Evolutionary conservation across 2,888 invertebrate genomes (phyloP), one percentile per base, ranked within the genome.

Genomic region (Meteorus colon): DNA sequence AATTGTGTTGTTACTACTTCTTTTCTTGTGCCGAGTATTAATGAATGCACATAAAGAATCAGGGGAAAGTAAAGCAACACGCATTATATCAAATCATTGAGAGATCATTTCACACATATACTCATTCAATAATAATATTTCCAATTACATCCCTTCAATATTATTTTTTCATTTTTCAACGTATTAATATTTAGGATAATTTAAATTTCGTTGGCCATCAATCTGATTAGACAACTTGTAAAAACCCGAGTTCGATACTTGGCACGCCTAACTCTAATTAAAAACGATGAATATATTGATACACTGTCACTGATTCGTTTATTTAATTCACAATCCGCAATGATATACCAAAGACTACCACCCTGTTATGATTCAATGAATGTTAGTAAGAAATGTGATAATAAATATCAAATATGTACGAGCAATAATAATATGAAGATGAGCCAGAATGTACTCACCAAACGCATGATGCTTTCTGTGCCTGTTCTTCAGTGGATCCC

Each of bases 401-500:
- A 12, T 41, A 74, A 60, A 16, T 14, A 31, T 63, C 16, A 19
- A 14, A 60, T n/a, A 24, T 24, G 24, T 27, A 27, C 19, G 45
- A 51, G 29, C 19, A 73, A 70, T 68, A 34, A 62, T 45, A 76
- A 37, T 41, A 48, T 55, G 68, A 48, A 62, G 75, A 78, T 74
- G 77, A 75, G 75, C 78, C 68, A 84, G 84, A 82, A 86, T 80
- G 85, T 88, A 89, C 89, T 88, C 88, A 88, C 89, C 89, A 86
- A 88, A 87, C 87, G 88, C 89, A 89, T 89, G 89, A 88, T 89
- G 88, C 87, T 87, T 86, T 89, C 88, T 85, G 85, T 86, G 87
- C 83, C 85, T 85, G 80, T 81, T 80, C 76, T 80, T 79, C 81
- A 77, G 78, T 76, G 77, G 82, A 77, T 84, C 84, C 82, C 83